These are phyloP conservation scores for Drosophila glabriapex DNA, from an alignment of 2,888 invertebrate species.

Conservation along the genomic window DNA sequence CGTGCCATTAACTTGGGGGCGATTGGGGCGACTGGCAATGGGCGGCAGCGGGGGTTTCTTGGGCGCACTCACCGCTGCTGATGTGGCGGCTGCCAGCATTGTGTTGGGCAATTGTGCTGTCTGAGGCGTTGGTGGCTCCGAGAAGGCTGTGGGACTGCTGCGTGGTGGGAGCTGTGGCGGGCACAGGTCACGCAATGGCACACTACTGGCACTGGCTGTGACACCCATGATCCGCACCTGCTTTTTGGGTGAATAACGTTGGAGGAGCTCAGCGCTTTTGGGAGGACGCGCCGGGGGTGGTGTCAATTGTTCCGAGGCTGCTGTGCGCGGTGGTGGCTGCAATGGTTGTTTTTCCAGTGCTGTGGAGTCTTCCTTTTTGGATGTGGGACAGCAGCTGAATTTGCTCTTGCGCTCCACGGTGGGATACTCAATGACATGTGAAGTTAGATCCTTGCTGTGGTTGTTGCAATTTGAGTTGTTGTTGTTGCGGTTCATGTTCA, in stretches of 20 bases:
- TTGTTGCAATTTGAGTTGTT: constrained; percentile 4
- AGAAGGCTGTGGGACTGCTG: constrained; percentile 55
- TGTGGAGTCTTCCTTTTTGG: constrained; percentile 85
- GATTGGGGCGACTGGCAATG: constrained; percentile 86
- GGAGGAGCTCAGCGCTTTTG: constrained; percentile 86
- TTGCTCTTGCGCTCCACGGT: constrained; percentile 90
- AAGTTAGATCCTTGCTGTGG: constrained; percentile 30
- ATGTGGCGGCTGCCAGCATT: constrained; percentile 6
- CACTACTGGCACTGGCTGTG: constrained; percentile 17
- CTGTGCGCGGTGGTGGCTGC: constrained; percentile 88
- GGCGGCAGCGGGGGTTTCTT: constrained; percentile 91
- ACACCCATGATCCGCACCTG: constrained; percentile 58
- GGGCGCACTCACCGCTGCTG: constrained; percentile 85
- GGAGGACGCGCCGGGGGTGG: constrained; percentile 89
- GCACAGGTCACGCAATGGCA: constrained; percentile 47
- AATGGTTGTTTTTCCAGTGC: constrained; percentile 78
- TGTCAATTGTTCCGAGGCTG: constrained; percentile 87
- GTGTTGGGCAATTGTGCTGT: constrained; percentile 10
- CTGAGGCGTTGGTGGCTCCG: constrained; percentile 53
- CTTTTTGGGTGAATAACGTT: constrained; percentile 83
- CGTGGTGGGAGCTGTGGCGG: constrained; percentile 84
- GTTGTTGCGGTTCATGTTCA: constrained; percentile 12
- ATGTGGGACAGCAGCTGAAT: constrained; percentile 90
- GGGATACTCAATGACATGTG: constrained; percentile 89
- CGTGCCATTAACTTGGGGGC: constrained; percentile 83